Evolutionary conservation across 2,797 vertebrate genomes (phyloP), one percentile per base, ranked within the genome.

Genomic region (Labroides dimidiatus): DNA sequence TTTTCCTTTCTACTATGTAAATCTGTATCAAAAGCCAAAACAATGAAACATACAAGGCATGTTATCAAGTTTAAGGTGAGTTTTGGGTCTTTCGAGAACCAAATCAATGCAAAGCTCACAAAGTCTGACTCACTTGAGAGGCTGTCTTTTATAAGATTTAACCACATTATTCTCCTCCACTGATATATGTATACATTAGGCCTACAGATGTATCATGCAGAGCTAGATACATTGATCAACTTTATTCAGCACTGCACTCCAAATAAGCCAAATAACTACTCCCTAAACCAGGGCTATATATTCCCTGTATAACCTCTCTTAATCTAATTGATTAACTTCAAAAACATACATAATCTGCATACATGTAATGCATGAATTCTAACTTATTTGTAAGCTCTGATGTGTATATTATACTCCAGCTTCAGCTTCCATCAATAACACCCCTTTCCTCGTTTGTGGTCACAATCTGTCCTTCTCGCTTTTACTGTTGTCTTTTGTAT

Each of bases 301-400:
- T 65, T 79, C 72, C 79, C 77, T 75, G 88, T 93, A 87, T 92
- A 90, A 87, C 87, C 84, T 85, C 90, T 72, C 77, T 80, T 92
- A 89, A 88, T 85, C 81, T 84, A 88, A 87, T 87, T 89, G 83
- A 92, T 86, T 90, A 88, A 90, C 66, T 78, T 80, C 80, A 79
- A 75, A 82, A 86, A 82, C 56, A 13, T 85, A 84, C 86, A 84
- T 93, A 93, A 84, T 88, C 88, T 69, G 78, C 88, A 90, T 90
- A 84, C 83, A 88, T 92, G 76, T 94, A 93, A 84, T 93, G 93
- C 93, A 94, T 94, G 92, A 84, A 85, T 81, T 84, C 84, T 88
- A 91, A 93, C 87, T 89, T 77, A 71, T 89, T 88, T 90, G 83
- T 93, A 90, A 85, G 83, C 61, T 76, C 73, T 89, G 84, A 88